Conservation (phyloP, 2,888 invertebrate species). For the Crepidodera aurea region DNA sequence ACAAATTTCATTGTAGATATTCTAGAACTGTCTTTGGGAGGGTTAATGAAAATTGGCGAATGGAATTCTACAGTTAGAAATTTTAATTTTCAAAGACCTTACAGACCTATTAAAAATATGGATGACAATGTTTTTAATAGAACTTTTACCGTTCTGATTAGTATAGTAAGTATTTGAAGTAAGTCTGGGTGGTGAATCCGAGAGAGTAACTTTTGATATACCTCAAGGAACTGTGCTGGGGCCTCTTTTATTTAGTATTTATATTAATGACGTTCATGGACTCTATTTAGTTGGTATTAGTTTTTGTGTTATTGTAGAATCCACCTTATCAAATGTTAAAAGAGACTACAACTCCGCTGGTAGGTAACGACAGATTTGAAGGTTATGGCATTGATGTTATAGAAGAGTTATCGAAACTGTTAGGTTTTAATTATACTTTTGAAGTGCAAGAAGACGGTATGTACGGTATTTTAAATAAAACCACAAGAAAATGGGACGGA, state of each 20-base stretch:
- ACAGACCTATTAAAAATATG: neutral
- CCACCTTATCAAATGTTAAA: constrained; percentile 90
- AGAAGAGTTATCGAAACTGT: constrained; percentile 76
- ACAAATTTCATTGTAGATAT: constrained; percentile 75
- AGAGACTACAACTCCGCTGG: constrained; percentile 69
- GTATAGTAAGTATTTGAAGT: constrained; percentile 75
- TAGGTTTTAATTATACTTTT: constrained; percentile 86
- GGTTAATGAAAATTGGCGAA: constrained; percentile 71
- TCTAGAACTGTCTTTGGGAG: constrained; percentile 70
- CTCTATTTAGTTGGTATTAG: too few relatives aligned
- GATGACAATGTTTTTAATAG: constrained; percentile 74
- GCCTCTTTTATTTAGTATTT: too few relatives aligned
- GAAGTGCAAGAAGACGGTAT: constrained; percentile 77
- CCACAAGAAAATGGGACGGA: constrained; percentile 74
- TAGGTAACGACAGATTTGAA: constrained; percentile 85
- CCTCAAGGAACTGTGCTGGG: too few relatives aligned
- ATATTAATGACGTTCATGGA: too few relatives aligned
- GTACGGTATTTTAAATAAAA: constrained; percentile 73
- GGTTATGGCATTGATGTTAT: constrained; percentile 91
- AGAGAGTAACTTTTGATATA: too few relatives aligned
- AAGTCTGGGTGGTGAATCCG: too few relatives aligned
- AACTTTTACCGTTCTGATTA: constrained; percentile 76
- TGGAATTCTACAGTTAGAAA: constrained; percentile 68
- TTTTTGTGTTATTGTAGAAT: constrained; percentile 63
- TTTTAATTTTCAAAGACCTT: constrained; percentile 32